phyloP scores from a whole-genome alignment of 2,888 invertebrate species.

The Andrena trimmerana region DNA sequence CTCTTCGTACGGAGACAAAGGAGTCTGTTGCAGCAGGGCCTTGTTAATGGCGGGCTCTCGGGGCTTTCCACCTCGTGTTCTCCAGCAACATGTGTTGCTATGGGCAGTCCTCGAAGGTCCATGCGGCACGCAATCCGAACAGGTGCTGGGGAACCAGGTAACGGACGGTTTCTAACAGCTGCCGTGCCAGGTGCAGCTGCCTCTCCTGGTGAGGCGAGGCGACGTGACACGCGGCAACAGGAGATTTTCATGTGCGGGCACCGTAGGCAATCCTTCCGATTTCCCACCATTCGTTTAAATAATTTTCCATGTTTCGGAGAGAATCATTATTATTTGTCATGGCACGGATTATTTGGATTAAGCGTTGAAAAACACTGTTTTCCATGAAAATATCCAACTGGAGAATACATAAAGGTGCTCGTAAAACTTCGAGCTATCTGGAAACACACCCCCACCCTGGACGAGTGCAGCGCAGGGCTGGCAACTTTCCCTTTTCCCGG shows the following conservation, averaged over 20 bases:
- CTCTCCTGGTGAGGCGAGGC: conserved; percentile 33
- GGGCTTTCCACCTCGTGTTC: conserved; percentile 28
- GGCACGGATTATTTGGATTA: too few relatives aligned
- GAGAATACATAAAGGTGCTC: not conserved
- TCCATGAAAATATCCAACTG: too few relatives aligned
- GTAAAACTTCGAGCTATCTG: conserved; percentile 6
- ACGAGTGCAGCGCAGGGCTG: conserved; percentile 11
- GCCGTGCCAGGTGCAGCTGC: conserved; percentile 82
- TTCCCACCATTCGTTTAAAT: not conserved
- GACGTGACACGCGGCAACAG: conserved; percentile 55
- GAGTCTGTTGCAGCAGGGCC: not conserved
- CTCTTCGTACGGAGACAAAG: not conserved
- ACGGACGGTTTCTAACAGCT: conserved; percentile 82
- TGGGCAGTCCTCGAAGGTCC: conserved; percentile 74
- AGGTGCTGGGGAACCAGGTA: conserved; percentile 82
- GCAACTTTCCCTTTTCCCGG: conserved; percentile 61
- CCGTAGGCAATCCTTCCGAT: conserved; percentile 44
- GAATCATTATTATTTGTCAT: too few relatives aligned
- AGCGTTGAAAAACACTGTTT: too few relatives aligned
- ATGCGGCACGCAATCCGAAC: conserved; percentile 80
- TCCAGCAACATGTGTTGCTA: conserved; percentile 79
- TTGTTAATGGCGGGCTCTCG: conserved; percentile 19
- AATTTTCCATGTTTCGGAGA: too few relatives aligned
- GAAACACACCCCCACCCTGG: conserved; percentile 3
- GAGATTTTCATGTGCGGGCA: conserved; percentile 60